Conservation (phyloP, 2,797 vertebrate species). For the Spatula versicolor region DNA sequence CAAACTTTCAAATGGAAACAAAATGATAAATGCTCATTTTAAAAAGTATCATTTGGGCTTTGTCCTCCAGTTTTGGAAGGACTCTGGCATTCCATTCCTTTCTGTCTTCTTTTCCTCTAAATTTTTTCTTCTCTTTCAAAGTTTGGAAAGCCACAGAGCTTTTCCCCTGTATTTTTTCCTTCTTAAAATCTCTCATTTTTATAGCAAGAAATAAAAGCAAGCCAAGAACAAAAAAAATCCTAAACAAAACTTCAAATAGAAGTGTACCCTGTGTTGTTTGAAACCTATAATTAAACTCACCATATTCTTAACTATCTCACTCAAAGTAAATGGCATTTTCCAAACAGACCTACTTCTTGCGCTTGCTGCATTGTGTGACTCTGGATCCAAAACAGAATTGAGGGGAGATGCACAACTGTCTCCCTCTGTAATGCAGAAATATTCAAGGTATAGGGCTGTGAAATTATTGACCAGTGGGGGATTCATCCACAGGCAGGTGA, state of each 20-base stretch:
- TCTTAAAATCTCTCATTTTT: neutral
- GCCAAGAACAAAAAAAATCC: neutral
- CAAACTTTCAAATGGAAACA: constrained; percentile 36
- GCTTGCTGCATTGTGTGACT: neutral
- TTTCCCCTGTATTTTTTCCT: neutral
- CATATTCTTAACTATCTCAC: neutral
- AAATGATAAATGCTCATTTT: constrained; percentile 17
- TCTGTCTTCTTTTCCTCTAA: neutral
- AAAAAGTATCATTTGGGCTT: neutral
- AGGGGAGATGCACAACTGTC: fast-evolving
- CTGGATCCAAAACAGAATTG: neutral
- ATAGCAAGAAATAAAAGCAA: neutral
- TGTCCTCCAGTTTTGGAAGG: neutral
- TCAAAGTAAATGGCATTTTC: neutral
- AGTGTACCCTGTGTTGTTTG: neutral
- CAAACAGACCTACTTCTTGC: neutral
- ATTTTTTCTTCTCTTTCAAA: neutral
- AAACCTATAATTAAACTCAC: neutral
- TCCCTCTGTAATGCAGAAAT: neutral
- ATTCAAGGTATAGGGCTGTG: neutral
- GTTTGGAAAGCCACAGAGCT: neutral
- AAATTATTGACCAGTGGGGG: neutral
- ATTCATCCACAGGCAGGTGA: neutral
- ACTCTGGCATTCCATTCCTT: neutral
- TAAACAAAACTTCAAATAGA: neutral